phyloP scores from a whole-genome alignment of 1,140 invertebrate species.

The Caerostris extrusa region DNA sequence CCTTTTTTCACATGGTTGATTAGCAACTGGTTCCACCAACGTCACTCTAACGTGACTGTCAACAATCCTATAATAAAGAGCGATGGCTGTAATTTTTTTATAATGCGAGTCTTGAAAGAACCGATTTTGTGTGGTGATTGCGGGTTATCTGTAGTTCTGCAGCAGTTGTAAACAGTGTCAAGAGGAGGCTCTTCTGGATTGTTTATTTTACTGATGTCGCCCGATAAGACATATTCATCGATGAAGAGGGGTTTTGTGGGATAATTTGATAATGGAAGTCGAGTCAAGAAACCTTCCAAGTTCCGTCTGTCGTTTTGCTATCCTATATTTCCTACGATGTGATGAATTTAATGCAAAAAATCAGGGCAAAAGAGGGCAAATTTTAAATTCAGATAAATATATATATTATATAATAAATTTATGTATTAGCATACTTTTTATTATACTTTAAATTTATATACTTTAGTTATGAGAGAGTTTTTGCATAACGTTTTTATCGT shows the following conservation, averaged over 20 bases:
- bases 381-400: too few relatives aligned
- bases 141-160: background rate
- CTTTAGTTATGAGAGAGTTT: too few relatives aligned
- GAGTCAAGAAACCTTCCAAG: background rate
- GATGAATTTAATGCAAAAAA: background rate
- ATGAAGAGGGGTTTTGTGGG: background rate
- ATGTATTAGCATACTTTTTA: background rate
- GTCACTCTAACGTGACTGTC: background rate
- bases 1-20: background rate
- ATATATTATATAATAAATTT: background rate
- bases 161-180: background rate
- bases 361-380: background rate
- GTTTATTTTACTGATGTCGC: conserved; percentile 5
- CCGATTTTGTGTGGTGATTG: background rate
- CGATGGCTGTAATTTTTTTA: background rate
- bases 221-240: background rate
- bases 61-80: background rate
- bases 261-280: background rate
- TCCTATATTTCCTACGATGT: background rate
- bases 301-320: background rate
- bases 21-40: background rate
- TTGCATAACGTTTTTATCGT: too few relatives aligned
- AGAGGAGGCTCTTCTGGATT: background rate
- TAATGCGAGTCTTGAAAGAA: background rate
- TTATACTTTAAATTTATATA: too few relatives aligned